A percentile compares a stretch with the other conserved stretches of the same genome.
Conservation (phyloP, 2,888 invertebrate genomes). For the Myathropa florea region DNA sequence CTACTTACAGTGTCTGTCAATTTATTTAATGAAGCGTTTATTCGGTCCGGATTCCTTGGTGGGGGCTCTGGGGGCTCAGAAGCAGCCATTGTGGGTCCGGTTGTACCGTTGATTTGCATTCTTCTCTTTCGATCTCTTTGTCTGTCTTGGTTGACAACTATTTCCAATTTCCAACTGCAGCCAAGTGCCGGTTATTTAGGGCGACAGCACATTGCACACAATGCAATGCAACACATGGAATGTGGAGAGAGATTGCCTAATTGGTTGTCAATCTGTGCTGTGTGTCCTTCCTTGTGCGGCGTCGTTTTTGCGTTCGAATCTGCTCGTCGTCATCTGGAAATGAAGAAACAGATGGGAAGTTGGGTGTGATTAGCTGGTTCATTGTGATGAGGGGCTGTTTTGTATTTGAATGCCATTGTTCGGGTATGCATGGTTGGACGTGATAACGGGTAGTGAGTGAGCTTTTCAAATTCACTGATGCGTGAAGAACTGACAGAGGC, state of each 20-base stretch:
- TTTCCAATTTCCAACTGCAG: slow-evolving; percentile 38
- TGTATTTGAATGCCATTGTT: neutral
- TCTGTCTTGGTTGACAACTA: neutral
- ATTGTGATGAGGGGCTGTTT: neutral
- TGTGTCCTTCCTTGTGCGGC: neutral
- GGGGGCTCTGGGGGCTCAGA: slow-evolving; percentile 81
- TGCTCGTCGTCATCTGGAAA: slow-evolving; percentile 55
- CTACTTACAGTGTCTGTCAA: slow-evolving; percentile 80
- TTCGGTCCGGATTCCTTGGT: slow-evolving; percentile 81
- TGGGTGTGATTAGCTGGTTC: neutral
- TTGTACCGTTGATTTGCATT: slow-evolving; percentile 81
- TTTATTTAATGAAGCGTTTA: slow-evolving; percentile 81
- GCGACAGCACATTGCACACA: slow-evolving; percentile 50
- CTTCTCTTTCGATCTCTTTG: slow-evolving; percentile 58
- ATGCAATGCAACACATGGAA: slow-evolving; percentile 54
- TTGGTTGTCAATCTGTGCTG: slow-evolving; percentile 40
- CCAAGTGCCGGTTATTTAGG: slow-evolving; percentile 54
- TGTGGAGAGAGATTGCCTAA: slow-evolving; percentile 49
- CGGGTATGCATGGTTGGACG: neutral
- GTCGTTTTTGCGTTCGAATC: slow-evolving; percentile 1
- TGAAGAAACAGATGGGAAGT: neutral
- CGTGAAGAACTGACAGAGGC: neutral
- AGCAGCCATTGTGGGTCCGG: slow-evolving; percentile 80
- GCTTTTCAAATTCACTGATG: neutral
- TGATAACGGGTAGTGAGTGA: neutral